Conservation (phyloP, 2,113 vertebrate species). For the Lepus timidus region DNA sequence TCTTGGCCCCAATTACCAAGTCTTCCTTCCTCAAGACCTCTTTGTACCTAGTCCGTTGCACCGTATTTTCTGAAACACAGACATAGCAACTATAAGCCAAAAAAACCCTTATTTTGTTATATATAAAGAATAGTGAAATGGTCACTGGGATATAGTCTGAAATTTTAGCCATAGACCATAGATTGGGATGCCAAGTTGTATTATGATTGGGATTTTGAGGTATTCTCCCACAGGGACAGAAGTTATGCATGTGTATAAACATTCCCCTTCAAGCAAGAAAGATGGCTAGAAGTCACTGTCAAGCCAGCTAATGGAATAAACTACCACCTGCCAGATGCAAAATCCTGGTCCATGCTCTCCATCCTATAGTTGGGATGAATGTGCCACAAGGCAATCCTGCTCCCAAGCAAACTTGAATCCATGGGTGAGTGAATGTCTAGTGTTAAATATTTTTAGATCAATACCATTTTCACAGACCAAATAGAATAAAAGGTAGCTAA, state of each 20-base stretch:
- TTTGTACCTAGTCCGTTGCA: neutral
- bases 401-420: neutral
- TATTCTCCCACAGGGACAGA: constrained; percentile 27
- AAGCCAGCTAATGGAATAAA: constrained; percentile 40
- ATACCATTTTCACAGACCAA: constrained; percentile 7
- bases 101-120: neutral
- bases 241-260: constrained; percentile 52
- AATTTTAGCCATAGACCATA: neutral
- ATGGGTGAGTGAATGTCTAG: neutral
- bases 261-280: constrained; percentile 47
- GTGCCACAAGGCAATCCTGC: neutral
- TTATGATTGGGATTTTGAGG: constrained; percentile 20
- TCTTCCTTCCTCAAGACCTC: neutral
- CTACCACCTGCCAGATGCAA: neutral
- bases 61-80: constrained; percentile 9
- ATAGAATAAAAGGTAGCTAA: constrained; percentile 1
- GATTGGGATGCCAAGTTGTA: neutral
- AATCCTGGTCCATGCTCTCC: neutral
- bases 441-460: neutral
- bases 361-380: neutral
- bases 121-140: neutral
- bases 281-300: constrained; percentile 45
- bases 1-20: neutral
- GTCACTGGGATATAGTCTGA: neutral
- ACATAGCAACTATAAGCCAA: neutral